Conservation (phyloP, 2,113 vertebrate species). For the Naja naja region DNA sequence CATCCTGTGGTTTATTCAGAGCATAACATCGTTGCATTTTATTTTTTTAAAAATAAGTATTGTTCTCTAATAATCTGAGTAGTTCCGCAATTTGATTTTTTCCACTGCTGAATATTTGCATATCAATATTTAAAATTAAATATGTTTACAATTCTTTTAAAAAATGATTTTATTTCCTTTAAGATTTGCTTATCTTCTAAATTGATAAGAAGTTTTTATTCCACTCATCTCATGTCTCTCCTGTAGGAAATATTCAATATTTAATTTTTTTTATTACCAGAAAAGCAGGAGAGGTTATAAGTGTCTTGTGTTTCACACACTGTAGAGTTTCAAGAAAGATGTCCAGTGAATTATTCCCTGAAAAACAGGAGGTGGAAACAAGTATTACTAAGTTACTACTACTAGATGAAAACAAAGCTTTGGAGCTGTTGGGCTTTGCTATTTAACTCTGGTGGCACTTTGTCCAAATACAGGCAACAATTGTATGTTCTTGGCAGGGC, state of each 20-base stretch:
- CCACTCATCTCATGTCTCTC: not conserved
- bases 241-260: not conserved
- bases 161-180: not conserved
- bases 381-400: not conserved
- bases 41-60: not conserved
- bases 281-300: not conserved
- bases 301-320: not conserved
- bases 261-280: not conserved
- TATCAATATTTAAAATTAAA: not conserved
- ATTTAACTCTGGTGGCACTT: not conserved
- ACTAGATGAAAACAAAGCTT: not conserved
- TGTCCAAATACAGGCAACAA: not conserved
- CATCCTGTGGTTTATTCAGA: not conserved
- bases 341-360: not conserved
- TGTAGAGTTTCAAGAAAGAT: not conserved
- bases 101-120: not conserved
- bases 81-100: not conserved
- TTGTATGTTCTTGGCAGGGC: not conserved
- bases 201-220: not conserved
- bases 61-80: not conserved
- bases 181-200: not conserved
- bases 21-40: not conserved
- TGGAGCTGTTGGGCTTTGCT: not conserved
- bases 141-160: not conserved
- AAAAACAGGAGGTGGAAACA: not conserved